Evolutionary conservation across 2,888 invertebrate genomes (phyloP), one percentile per base, ranked within the genome.

Genomic region (Drosophila mimica): DNA sequence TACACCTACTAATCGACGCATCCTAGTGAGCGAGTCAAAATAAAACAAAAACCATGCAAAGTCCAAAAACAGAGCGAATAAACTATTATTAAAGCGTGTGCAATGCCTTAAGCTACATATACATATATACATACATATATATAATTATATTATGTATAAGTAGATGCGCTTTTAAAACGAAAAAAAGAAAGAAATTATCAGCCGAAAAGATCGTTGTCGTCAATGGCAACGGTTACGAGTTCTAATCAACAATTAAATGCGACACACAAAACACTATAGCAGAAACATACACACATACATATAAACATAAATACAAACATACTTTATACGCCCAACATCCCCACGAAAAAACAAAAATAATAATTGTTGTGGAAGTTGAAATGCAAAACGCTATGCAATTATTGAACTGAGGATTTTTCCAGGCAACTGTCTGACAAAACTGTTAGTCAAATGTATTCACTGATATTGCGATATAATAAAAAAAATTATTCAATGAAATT

Each of bases 401-500:
- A 79, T 73, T 70, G 76, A 76, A 79, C 79, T 79, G 79, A 79
- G 69, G 70, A 79, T 79, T 76, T 76, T 70, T 79, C 79, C 75
- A 79, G 76, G 64, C 72, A 64, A 77, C 80, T 77, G 82, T 86
- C 79, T 74, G 72, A 63, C 57, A 64, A 81, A 82, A 74, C 72
- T 84, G 74, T 77, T 76, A 88, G 88, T 82, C 84, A 81, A 82
- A 85, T 85, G 85, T 85, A 88, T 76, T 88, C 88, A 88, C 78
- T 87, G 79, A 87, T 87, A 85, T 85, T 85, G 85, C 85, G 82
- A 85, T 81, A 75, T 63, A 85, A 88, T 85, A 79, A 79, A 87
- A 74, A 83, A 79, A 66, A 56, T 4, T 76, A 87, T 87, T 76
- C 76, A 79, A 69, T 78, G 70, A 82, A 83, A 82, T 69, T 52